These are phyloP conservation scores for Fulmarus glacialis DNA, from an alignment of 2,113 vertebrate genomes.

Conservation along the genomic window DNA sequence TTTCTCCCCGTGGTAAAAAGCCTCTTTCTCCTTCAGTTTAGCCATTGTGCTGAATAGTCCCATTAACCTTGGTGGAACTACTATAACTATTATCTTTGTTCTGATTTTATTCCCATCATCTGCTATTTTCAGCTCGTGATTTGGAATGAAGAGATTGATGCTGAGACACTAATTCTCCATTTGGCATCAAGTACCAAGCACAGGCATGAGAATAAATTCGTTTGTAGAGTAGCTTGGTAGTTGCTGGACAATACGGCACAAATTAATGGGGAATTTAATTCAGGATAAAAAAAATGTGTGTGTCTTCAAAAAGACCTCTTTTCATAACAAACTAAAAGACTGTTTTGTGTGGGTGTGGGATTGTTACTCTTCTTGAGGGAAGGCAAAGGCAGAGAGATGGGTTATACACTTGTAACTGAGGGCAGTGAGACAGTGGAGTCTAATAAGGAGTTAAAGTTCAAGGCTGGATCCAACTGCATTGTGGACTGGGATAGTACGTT, in stretches of 20 bases:
- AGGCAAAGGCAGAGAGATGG: background rate
- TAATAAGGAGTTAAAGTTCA: background rate
- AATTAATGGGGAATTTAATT: background rate
- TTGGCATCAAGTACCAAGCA: background rate
- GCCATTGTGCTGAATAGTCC: background rate
- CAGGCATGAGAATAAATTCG: background rate
- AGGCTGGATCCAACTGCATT: rapidly evolving
- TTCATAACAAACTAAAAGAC: background rate
- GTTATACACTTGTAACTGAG: background rate
- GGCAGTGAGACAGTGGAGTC: background rate
- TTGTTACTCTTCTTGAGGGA: background rate
- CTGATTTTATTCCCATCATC: background rate
- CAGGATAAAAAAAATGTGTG: background rate
- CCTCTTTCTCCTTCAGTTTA: background rate
- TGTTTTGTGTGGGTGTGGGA: background rate
- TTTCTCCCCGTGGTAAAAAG: background rate
- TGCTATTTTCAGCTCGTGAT: background rate
- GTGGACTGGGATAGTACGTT: background rate
- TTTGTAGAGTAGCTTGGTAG: background rate
- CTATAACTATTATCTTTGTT: background rate
- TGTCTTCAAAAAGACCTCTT: background rate
- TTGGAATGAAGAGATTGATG: background rate
- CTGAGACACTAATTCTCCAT: background rate
- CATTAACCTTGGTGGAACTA: background rate
- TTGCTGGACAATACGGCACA: background rate